phyloP scores from a whole-genome alignment of 2,797 vertebrate species.

The Manis pentadactyla region DNA sequence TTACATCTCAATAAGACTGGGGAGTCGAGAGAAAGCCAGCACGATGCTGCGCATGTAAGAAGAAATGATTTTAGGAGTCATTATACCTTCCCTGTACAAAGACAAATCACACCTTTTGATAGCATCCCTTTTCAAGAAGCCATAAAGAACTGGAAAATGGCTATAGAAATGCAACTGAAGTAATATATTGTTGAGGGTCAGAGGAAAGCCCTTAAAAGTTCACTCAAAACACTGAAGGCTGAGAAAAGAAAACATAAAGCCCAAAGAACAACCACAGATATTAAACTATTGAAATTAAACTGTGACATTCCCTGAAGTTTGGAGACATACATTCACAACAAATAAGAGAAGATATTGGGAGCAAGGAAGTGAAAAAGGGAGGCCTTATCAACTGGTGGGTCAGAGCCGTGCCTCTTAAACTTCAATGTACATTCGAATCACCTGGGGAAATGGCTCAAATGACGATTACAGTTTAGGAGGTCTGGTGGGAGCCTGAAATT shows the following conservation, averaged over 20 bases:
- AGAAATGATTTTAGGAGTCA: background rate
- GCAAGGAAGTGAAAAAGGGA: background rate
- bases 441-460: background rate
- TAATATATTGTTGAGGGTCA: background rate
- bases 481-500: background rate
- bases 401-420: background rate
- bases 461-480: background rate
- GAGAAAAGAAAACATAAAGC: background rate
- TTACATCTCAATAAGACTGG: background rate
- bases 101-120: background rate
- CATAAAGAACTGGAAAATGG: background rate
- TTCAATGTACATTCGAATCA: background rate
- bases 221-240: background rate
- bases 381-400: background rate
- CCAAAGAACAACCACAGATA: background rate
- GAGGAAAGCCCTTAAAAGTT: background rate
- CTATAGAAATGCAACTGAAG: background rate
- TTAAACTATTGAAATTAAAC: slow-evolving; percentile 11
- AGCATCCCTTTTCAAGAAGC: background rate
- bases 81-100: background rate
- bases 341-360: background rate
- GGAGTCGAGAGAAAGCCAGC: background rate
- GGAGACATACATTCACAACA: background rate
- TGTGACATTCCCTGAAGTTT: background rate
- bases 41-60: background rate